Evolutionary conservation across 2,888 invertebrate genomes (phyloP), one percentile per base, ranked within the genome.

Genomic region (Drosophila rubida): DNA sequence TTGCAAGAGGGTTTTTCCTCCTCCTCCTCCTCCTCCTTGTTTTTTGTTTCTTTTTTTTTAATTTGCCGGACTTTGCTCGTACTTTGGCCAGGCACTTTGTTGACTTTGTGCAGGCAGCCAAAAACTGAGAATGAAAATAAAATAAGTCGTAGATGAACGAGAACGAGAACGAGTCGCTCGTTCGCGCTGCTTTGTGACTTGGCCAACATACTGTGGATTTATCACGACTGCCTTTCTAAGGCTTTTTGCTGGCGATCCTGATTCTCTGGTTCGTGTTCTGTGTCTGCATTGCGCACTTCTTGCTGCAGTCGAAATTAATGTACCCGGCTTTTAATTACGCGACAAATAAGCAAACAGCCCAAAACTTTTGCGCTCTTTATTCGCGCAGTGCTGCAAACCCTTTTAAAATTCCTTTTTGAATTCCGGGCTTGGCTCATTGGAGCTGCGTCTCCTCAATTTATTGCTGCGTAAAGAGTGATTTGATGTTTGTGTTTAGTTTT

Each of bases 291-390:
- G 81, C 81, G 84, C 71, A 77, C 69, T 80, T 82, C 71, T 74
- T 65, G 74, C 80, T 68, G 76, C 81, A 80, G 76, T 71, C 54
- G 67, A 78, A 85, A 83, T 83, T 82, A 83, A 83, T 83, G 83
- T 75, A 80, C 85, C 63, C 69, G 85, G 80, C 85, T 85, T 83
- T 85, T 83, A 83, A 83, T 83, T 83, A 80, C 72, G 75, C 75
- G 78, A 81, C 77, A 85, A 83, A 83, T 76, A 81, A 87, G 85
- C 78, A 85, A 81, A 80, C 84, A 83, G 69, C 58, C 64, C 51
- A 69, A 80, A 80, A 81, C 48, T 65, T 87, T 82, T 80, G 53
- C 62, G 25, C 50, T 25, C 39, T 41, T 51, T 54, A 45, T 51
- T 45, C 62, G 55, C 41, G 50, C 50, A 44, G 60, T 14, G 45